Evolutionary conservation across 2,888 invertebrate species (phyloP).

Genomic region (Uloborus plumipes): DNA sequence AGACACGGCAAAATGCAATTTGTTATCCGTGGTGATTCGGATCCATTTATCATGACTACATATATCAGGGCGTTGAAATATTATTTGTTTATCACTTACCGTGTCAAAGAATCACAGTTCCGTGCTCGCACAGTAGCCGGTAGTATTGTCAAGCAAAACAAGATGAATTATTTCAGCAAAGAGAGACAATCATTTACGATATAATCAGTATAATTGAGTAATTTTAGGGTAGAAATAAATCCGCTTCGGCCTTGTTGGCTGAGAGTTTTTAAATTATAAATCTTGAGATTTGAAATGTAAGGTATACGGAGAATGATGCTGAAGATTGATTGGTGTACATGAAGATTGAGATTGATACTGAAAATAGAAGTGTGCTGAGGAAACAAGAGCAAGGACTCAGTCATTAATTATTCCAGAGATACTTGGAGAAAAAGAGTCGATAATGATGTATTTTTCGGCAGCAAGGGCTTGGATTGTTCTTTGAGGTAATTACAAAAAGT

Average conservation of each 20-base stretch:
- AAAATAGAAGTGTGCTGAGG: no score
- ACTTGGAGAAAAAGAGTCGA: no score
- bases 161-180: slow-evolving; percentile 48
- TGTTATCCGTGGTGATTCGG: slow-evolving; percentile 41
- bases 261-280: no score
- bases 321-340: no score
- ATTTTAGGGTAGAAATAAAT: slow-evolving; percentile 38
- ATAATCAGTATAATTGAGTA: slow-evolving; percentile 53
- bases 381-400: not conserved
- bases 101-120: slow-evolving; percentile 36
- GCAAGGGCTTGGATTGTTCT: no score
- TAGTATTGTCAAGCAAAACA: slow-evolving; percentile 33
- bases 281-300: no score
- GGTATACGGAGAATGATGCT: no score
- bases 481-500: no score
- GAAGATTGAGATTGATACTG: no score
- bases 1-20: slow-evolving; percentile 47
- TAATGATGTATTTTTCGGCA: no score
- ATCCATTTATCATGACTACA: slow-evolving; percentile 32
- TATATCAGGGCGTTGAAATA: slow-evolving; percentile 35
- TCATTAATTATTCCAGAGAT: no score
- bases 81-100: slow-evolving; percentile 53
- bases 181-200: slow-evolving; percentile 47
- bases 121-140: slow-evolving; percentile 4
- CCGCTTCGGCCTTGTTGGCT: slow-evolving; percentile 3